phyloP scores from a whole-genome alignment of 2,797 vertebrate genomes.

The Hylomyscus alleni region DNA sequence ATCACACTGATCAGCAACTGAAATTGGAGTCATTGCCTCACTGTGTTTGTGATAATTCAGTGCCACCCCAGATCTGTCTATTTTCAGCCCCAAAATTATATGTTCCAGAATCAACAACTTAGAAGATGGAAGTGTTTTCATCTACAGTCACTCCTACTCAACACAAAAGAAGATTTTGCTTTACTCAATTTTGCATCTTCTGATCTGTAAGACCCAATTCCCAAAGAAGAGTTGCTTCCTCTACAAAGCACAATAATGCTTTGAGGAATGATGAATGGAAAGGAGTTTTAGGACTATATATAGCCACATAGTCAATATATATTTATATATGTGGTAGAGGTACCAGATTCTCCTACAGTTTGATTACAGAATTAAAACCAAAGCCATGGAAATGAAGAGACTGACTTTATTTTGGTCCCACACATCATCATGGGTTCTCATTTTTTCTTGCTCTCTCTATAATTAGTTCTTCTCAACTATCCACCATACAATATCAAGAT shows the following conservation, averaged over 20 bases:
- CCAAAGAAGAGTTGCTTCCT: background rate
- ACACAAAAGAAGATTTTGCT: background rate
- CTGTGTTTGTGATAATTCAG: background rate
- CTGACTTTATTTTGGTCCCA: background rate
- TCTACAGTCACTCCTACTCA: background rate
- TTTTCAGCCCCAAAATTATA: background rate
- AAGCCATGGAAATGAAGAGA: background rate
- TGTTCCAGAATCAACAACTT: background rate
- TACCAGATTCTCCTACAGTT: background rate
- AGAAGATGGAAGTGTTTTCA: background rate
- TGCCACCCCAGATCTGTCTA: background rate
- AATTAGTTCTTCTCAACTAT: background rate
- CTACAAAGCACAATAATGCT: background rate
- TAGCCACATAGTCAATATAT: background rate
- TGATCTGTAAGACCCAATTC: background rate
- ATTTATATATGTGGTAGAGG: background rate
- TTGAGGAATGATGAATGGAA: background rate
- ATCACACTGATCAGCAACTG: background rate
- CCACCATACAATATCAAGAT: background rate
- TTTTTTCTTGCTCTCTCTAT: background rate
- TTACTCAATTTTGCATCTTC: background rate
- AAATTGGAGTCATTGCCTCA: background rate
- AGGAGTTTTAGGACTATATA: background rate
- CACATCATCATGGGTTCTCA: background rate
- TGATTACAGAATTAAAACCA: too few relatives aligned